These are phyloP conservation scores for Troides oblongomaculatus DNA, from an alignment of 2,888 invertebrate genomes.

Conservation along the genomic window DNA sequence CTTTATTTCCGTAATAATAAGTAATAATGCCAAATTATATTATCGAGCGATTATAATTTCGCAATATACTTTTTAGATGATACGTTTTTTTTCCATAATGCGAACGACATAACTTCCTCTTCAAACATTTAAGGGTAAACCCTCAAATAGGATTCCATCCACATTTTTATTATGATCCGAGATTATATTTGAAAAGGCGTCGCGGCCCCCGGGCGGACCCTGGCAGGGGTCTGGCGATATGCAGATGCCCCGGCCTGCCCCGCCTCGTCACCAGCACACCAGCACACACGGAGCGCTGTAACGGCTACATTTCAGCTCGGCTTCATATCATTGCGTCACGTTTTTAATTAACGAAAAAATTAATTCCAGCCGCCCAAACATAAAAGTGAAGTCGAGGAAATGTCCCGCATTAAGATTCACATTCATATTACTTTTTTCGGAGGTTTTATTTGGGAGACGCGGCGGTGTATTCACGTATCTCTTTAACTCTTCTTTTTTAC, in stretches of 20 bases:
- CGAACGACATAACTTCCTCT: neutral
- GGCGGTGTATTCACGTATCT: neutral
- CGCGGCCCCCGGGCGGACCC: neutral
- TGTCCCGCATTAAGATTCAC: neutral
- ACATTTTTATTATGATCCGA: slow-evolving; percentile 2
- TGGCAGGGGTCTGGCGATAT: neutral
- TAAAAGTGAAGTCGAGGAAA: neutral
- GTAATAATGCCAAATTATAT: too few species aligned
- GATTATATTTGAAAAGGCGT: slow-evolving; percentile 1
- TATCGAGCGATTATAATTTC: too few species aligned
- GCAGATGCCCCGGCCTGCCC: neutral
- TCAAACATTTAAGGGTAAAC: neutral
- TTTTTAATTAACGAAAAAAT: neutral
- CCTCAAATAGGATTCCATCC: neutral
- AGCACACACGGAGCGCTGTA: neutral
- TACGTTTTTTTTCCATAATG: neutral
- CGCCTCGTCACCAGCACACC: too few species aligned
- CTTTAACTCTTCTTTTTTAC: neutral
- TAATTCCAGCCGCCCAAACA: neutral
- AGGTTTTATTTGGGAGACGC: neutral
- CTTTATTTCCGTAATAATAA: too few species aligned
- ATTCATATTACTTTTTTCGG: neutral
- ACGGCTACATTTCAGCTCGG: neutral
- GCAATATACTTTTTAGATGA: too few species aligned
- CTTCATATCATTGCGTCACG: neutral